Percentiles rank a stretch among this genome's conserved stretches.
Conservation (phyloP, 2,888 invertebrate species). For the Hedya salicella region DNA sequence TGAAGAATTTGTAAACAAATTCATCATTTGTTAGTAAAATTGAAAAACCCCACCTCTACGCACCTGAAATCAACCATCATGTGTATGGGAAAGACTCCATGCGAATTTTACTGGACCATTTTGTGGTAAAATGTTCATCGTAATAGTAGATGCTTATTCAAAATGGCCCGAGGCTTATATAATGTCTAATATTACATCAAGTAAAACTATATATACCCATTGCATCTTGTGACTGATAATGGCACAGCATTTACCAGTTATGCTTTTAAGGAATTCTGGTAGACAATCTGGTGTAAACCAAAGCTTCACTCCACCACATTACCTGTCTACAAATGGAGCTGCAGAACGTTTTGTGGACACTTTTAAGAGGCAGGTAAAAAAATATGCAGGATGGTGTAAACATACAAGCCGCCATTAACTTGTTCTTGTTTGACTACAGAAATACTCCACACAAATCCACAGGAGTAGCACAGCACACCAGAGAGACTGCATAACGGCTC, state of each 20-base stretch:
- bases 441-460: background rate
- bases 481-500: no score
- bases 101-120: slow-evolving; percentile 22
- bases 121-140: background rate
- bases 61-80: slow-evolving; percentile 20
- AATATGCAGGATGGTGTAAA: background rate
- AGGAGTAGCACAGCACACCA: no score
- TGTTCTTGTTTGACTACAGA: background rate
- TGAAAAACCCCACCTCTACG: background rate
- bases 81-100: slow-evolving; percentile 40
- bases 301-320: slow-evolving; percentile 14
- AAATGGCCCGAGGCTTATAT: slow-evolving; percentile 9
- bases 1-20: slow-evolving; percentile 16
- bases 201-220: slow-evolving; percentile 7
- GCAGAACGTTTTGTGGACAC: slow-evolving; percentile 1
- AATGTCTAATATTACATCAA: slow-evolving; percentile 2
- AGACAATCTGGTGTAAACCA: slow-evolving; percentile 4
- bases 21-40: slow-evolving; percentile 17
- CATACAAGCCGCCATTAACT: background rate
- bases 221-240: slow-evolving; percentile 5
- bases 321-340: slow-evolving; percentile 3
- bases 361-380: background rate
- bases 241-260: slow-evolving; percentile 12
- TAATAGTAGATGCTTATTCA: slow-evolving; percentile 3
- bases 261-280: slow-evolving; percentile 12